A percentile compares a stretch with the other conserved stretches of the same genome.
phyloP scores from a whole-genome alignment of 2,113 vertebrate genomes.

The Sphaerodactylus townsendi region DNA sequence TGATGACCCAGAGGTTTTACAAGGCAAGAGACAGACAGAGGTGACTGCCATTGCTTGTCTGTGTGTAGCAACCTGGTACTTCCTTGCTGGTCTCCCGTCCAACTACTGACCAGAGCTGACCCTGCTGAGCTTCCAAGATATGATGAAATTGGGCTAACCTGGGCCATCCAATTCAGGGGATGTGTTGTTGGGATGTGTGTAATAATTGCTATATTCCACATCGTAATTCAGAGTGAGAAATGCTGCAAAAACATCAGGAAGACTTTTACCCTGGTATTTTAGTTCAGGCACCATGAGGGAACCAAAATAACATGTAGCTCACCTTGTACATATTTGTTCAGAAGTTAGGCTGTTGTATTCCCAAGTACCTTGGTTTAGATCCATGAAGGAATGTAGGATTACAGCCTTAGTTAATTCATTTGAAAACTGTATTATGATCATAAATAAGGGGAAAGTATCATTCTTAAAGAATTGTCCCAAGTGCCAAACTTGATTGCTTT shows the following conservation, averaged over 20 bases:
- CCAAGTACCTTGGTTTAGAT: too few species aligned
- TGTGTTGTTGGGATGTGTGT: neutral
- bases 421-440: neutral
- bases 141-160: too few species aligned
- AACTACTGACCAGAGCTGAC: too few species aligned
- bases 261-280: neutral
- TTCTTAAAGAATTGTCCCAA: slow-evolving; percentile 12
- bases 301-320: neutral
- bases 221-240: neutral
- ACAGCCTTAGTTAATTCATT: neutral
- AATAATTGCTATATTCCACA: neutral
- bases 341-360: neutral
- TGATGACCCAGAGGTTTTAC: too few species aligned
- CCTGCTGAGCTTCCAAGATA: too few species aligned
- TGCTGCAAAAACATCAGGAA: neutral
- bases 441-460: neutral
- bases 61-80: too few species aligned
- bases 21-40: too few species aligned
- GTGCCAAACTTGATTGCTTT: neutral
- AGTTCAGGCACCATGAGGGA: neutral
- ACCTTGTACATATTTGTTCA: neutral
- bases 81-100: too few species aligned
- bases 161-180: too few species aligned
- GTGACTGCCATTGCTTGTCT: too few species aligned
- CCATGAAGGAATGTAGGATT: too few species aligned